Evolutionary conservation across 2,797 vertebrate genomes (phyloP), one percentile per base, ranked within the genome.

Genomic region (Rhodeus uyekii): DNA sequence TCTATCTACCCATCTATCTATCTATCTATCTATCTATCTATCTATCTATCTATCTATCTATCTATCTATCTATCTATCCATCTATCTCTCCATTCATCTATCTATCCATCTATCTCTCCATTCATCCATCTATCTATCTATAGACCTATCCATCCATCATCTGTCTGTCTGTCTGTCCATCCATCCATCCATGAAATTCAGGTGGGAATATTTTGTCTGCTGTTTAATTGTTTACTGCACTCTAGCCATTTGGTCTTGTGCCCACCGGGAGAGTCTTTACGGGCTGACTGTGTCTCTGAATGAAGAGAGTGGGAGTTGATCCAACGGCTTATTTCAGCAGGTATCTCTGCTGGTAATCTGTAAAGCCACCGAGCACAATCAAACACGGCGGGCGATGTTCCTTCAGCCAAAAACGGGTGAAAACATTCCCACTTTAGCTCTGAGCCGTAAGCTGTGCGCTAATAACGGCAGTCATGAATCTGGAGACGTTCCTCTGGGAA

Each of bases 1-100:
- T 14, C 24, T 0, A 2, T 32, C 27, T 0, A 5, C 34, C 29
- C 0, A 1, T 10, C 32, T 0, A 10, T 36, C 4, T 0, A 0
- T 63, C 27, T 0, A 5, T 5, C 3, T 12, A 10, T 61, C 27
- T 0, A 58, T n/a, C n/a, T n/a, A n/a, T n/a, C n/a, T n/a, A n/a
- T 3, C 12, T 0, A 27, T 60, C 27, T 0, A 9, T 32, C 19
- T 0, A 6, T 64, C 32, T 0, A 1, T 38, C 32, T n/a, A 2
- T 12, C 18, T 0, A 38, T 65, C 2, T 0, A 13, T 58, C 12
- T 2, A 6, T 29, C 24, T 1, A 1, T 61, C 58, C 0, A 2
- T 60, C 55, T 0, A 7, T 32, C 6, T 2, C 4, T 64, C 61
- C 1, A 2, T 8, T 16, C 1, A 2, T 64, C 32, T 5, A 0